phyloP scores from a whole-genome alignment of 2,888 invertebrate species.

The Drosophila hamatofila region DNA sequence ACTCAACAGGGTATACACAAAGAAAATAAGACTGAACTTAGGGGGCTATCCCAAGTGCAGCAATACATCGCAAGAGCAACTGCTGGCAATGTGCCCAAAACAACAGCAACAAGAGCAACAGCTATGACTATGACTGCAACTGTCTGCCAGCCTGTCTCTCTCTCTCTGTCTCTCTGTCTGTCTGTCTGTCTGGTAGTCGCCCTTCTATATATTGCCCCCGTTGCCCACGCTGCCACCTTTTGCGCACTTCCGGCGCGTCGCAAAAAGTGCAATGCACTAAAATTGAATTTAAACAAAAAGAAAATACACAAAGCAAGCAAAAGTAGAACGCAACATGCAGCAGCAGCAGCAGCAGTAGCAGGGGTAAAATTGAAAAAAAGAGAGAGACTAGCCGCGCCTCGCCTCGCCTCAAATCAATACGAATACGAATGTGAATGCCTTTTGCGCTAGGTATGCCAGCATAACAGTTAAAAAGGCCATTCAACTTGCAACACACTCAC shows the following conservation, averaged over 20 bases:
- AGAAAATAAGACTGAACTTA: slow-evolving; percentile 1
- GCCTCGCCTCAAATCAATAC: slow-evolving; percentile 60
- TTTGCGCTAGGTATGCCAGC: slow-evolving; percentile 8
- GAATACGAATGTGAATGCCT: slow-evolving; percentile 36
- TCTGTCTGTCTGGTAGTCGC: slow-evolving; percentile 43
- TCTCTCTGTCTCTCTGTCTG: slow-evolving; percentile 35
- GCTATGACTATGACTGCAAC: slow-evolving; percentile 47
- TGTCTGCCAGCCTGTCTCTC: slow-evolving; percentile 55
- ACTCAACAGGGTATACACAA: slow-evolving; percentile 6
- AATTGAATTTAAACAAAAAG: slow-evolving; percentile 78
- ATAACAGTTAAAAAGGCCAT: slow-evolving; percentile 67
- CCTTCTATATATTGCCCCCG: slow-evolving; percentile 23
- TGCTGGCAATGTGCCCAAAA: slow-evolving; percentile 64
- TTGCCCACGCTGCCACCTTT: slow-evolving; percentile 24
- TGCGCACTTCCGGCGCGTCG: slow-evolving; percentile 68
- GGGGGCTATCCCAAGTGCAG: slow-evolving; percentile 31
- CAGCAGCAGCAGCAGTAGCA: not conserved
- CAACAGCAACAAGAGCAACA: slow-evolving; percentile 26
- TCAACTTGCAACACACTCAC: slow-evolving; percentile 60
- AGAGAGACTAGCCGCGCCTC: slow-evolving; percentile 24
- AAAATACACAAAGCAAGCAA: slow-evolving; percentile 41
- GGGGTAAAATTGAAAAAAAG: slow-evolving; percentile 5
- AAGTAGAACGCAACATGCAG: slow-evolving; percentile 56
- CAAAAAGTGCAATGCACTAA: slow-evolving; percentile 81
- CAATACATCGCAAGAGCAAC: slow-evolving; percentile 45